These are phyloP conservation scores for Trinectes maculatus DNA, from an alignment of 2,113 vertebrate genomes.

Conservation along the genomic window DNA sequence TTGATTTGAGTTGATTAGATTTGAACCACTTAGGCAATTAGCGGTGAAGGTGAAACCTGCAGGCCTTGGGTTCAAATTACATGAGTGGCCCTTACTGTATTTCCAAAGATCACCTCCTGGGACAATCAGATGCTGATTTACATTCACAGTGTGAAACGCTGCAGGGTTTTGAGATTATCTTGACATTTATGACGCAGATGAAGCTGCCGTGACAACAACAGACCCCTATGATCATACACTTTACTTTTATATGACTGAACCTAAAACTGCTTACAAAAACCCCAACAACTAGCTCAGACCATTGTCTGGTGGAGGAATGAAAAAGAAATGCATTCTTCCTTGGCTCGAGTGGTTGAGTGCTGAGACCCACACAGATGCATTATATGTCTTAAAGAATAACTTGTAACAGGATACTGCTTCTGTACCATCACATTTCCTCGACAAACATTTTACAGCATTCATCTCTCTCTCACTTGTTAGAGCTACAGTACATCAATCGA, in stretches of 20 bases:
- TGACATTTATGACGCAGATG: neutral
- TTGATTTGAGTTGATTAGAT: too few species aligned
- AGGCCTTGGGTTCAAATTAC: neutral
- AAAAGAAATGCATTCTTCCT: neutral
- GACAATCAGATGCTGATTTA: slow-evolving; percentile 30
- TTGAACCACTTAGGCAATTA: slow-evolving; percentile 24
- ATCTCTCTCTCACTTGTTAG: neutral
- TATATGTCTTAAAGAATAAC: neutral
- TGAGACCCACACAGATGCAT: neutral
- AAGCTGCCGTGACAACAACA: neutral
- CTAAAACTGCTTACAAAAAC: neutral
- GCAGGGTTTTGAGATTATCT: neutral
- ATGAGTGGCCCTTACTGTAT: slow-evolving; percentile 8
- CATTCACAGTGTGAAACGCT: neutral
- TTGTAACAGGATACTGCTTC: neutral
- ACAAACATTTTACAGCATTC: neutral
- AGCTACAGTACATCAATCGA: neutral
- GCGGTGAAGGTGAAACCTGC: neutral
- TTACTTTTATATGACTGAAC: neutral
- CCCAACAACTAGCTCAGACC: neutral
- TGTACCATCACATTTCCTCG: neutral
- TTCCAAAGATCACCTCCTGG: slow-evolving; percentile 19
- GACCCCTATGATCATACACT: neutral
- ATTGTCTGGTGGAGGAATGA: neutral
- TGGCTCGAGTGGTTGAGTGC: neutral